phyloP scores from a whole-genome alignment of 2,113 vertebrate species.

The Microtus pennsylvanicus region DNA sequence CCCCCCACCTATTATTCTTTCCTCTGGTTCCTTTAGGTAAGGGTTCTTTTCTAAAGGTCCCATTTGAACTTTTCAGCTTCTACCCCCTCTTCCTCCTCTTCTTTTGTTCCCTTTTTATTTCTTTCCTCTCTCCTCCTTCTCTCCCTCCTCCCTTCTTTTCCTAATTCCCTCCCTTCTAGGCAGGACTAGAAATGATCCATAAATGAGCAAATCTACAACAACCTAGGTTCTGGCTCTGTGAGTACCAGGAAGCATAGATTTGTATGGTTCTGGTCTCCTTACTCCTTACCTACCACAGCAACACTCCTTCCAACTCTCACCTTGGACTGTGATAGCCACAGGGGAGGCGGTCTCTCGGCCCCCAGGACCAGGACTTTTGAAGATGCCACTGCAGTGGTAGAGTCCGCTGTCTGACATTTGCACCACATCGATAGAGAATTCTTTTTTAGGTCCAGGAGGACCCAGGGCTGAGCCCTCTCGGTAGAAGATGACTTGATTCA shows the following conservation, averaged over 20 bases:
- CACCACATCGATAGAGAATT: constrained; percentile 23
- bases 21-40: not conserved
- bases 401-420: constrained; percentile 40
- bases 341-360: constrained; percentile 52
- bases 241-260: no score
- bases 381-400: constrained; percentile 75
- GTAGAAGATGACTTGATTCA: constrained; percentile 77
- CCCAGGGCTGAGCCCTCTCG: constrained; percentile 62
- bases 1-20: no score
- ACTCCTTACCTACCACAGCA: not conserved
- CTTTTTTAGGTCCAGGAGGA: constrained; percentile 44
- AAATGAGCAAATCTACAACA: not conserved
- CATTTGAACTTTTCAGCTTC: not conserved
- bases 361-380: constrained; percentile 62
- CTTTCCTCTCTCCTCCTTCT: no score
- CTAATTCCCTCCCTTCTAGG: not conserved
- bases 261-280: not conserved
- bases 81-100: not conserved
- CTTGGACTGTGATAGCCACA: constrained; percentile 63
- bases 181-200: not conserved
- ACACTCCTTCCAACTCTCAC: constrained; percentile 4
- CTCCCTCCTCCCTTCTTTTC: not conserved
- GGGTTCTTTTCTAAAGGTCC: not conserved
- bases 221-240: not conserved
- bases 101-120: no score